Evolutionary conservation across 2,797 vertebrate species (phyloP), one percentile per base, ranked within the genome.

Genomic region (Tenualosa thibaudeaui): DNA sequence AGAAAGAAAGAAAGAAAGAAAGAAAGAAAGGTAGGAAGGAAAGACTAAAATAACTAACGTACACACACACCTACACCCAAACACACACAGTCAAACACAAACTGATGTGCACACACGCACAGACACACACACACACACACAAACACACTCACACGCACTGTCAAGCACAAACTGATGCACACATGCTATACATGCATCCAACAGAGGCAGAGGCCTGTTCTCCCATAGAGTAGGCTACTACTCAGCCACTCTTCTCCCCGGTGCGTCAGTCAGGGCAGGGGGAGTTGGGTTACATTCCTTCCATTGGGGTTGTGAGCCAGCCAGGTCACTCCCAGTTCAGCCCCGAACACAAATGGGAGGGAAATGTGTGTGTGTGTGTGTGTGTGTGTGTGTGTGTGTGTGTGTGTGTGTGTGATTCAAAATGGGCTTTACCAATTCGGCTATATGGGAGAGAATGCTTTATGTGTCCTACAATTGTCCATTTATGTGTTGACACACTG

Each of bases 321-420:
- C 91, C 94, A 91, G 94, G 94, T 96, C 95, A 95, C 93, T 95
- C 94, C 92, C 93, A 95, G 94, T 94, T 96, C 94, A 95, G 90
- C 93, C 94, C 91, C 92, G 81, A 92, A 92, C 92, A 83, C 19
- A 62, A 68, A 86, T 84, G 49, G 60, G 24, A 54, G 81, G 62
- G 58, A 37, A 37, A 56, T 88, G 56, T 46, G 60, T 78, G 71
- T 78, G 37, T 71, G 26, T 40, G 15, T 43, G 19, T 24, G 26
- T 71, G 10, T 71, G 26, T 40, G 26, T 37, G 26, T 71, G 65
- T 71, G 26, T 71, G 10, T 37, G 26, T 71, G 26, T 71, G 10
- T 71, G 26, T 71, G 12, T 71, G 10, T 37, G 31, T 71, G 24
- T 65, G 6, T 65, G 7, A 65, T 65, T 46, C 46, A 46, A 46